phyloP scores from a whole-genome alignment of 2,113 vertebrate species.

The Clarias gariepinus region DNA sequence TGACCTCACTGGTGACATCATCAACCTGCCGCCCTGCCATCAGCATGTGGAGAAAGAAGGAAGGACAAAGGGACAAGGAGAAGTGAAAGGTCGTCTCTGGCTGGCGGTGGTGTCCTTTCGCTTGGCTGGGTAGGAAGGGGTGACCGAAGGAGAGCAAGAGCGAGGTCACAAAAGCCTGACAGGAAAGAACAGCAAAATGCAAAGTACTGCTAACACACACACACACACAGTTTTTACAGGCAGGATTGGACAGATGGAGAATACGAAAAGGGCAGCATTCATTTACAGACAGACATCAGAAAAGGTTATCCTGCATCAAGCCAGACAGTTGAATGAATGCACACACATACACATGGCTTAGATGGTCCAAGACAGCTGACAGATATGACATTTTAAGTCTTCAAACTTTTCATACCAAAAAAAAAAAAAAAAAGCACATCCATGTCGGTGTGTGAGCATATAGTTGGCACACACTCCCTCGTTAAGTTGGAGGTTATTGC shows the following conservation, averaged over 20 bases:
- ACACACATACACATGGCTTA: conserved; percentile 59
- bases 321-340: conserved; percentile 61
- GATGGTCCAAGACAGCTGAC: conserved; percentile 62
- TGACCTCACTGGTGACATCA: conserved; percentile 57
- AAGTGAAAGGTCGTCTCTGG: conserved; percentile 49
- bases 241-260: conserved; percentile 57
- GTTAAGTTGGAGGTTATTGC: conserved; percentile 41
- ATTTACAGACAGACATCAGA: conserved; percentile 71
- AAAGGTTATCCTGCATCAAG: conserved; percentile 77
- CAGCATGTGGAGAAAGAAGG: conserved; percentile 27
- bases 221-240: conserved; percentile 44
- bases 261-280: conserved; percentile 72
- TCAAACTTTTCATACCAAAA: conserved; percentile 37
- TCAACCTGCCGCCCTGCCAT: conserved; percentile 57
- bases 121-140: conserved; percentile 54
- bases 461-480: conserved; percentile 23
- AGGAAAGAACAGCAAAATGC: conserved; percentile 29
- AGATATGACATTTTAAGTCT: conserved; percentile 52
- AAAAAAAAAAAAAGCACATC: conserved; percentile 2
- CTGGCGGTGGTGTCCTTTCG: conserved; percentile 54
- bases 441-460: conserved; percentile 2
- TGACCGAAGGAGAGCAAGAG: conserved; percentile 41
- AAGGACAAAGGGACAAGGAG: conserved; percentile 51
- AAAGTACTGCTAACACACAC: conserved; percentile 37
- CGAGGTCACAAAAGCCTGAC: conserved; percentile 24